These are phyloP conservation scores for Chamaetylas fuelleborni DNA, from an alignment of 2,113 vertebrate genomes.

Conservation along the genomic window DNA sequence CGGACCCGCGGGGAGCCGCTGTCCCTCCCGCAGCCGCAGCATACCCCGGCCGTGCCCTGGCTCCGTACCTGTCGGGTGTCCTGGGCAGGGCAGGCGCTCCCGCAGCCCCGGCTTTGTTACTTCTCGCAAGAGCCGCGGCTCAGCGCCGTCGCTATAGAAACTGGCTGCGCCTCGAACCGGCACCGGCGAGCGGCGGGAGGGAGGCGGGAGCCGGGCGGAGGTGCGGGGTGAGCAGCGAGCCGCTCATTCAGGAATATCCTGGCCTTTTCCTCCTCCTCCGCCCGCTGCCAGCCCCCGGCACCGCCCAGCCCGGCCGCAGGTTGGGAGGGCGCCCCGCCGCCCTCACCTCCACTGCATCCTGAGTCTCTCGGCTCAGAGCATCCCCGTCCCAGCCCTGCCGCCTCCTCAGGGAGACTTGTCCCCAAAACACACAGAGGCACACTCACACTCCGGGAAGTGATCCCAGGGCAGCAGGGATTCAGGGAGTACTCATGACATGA, in stretches of 20 bases:
- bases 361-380: neutral
- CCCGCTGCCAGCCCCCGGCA: neutral
- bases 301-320: neutral
- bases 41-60: neutral
- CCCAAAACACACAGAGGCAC: too few species aligned
- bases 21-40: neutral
- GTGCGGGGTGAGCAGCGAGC: neutral
- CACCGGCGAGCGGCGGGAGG: slow-evolving; percentile 24
- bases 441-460: neutral
- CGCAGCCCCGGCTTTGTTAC: slow-evolving; percentile 54
- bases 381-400: too few species aligned
- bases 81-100: neutral
- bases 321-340: neutral
- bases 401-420: neutral
- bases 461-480: neutral
- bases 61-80: slow-evolving; percentile 19
- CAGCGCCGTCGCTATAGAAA: slow-evolving; percentile 68
- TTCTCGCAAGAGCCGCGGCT: slow-evolving; percentile 43
- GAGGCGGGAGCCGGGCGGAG: slow-evolving; percentile 1
- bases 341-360: neutral
- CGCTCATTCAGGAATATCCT: slow-evolving; percentile 49
- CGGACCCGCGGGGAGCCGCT: neutral
- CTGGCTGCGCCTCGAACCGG: slow-evolving; percentile 43
- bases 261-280: neutral
- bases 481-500: neutral